Evolutionary conservation across 1,140 invertebrate species (phyloP).

Genomic region (Lineus longissimus): DNA sequence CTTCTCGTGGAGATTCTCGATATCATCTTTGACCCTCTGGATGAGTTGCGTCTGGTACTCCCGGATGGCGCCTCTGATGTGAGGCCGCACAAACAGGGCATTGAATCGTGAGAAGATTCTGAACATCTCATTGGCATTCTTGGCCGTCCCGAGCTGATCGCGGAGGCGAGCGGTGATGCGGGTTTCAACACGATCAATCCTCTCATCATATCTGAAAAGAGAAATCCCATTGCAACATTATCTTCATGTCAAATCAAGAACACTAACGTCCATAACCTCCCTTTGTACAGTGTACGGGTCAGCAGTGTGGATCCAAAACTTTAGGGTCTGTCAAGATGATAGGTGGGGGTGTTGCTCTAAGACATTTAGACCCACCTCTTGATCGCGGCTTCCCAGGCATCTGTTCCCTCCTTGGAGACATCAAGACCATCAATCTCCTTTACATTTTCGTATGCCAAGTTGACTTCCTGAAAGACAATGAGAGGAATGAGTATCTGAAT

Average conservation of each 20-base stretch:
- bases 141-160: conserved; percentile 95
- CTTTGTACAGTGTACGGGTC: too few relatives aligned
- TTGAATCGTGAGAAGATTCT: conserved; percentile 97
- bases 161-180: conserved; percentile 92
- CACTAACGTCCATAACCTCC: too few relatives aligned
- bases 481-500: too few relatives aligned
- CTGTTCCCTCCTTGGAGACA: conserved; percentile 91
- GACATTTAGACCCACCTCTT: conserved; percentile 60
- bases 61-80: conserved; percentile 95
- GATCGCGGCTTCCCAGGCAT: conserved; percentile 95
- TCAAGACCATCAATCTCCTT: conserved; percentile 98
- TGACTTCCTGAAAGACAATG: conserved; percentile 67
- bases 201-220: conserved; percentile 77
- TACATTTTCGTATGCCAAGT: conserved; percentile 96
- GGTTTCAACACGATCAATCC: conserved; percentile 95
- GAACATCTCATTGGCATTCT: conserved; percentile 99
- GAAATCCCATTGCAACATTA: neutral
- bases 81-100: conserved; percentile 94
- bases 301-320: too few relatives aligned
- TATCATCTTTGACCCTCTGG: conserved; percentile 98
- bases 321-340: too few relatives aligned
- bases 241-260: neutral
- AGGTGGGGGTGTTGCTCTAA: too few relatives aligned
- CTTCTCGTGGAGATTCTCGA: conserved; percentile 94
- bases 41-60: conserved; percentile 99